Conservation (phyloP, 2,797 vertebrate genomes). For the Bothrops alternatus region DNA sequence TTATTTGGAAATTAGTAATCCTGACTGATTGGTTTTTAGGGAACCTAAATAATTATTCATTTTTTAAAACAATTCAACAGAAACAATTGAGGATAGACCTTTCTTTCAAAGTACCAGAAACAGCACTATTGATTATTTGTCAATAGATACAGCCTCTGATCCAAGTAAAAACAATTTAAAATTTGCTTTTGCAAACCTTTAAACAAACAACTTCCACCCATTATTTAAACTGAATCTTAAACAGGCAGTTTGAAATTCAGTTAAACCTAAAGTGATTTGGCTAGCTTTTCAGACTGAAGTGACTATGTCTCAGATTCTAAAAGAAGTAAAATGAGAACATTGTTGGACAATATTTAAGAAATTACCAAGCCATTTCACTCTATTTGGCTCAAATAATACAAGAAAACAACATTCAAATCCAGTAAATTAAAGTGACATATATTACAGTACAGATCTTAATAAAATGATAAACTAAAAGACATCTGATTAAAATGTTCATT, state of each 20-base stretch:
- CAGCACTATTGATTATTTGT: background rate
- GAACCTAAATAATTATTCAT: background rate
- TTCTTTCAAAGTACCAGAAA: background rate
- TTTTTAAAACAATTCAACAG: background rate
- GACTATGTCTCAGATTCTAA: background rate
- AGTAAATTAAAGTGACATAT: background rate
- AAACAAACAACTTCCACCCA: background rate
- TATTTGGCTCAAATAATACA: conserved; percentile 19
- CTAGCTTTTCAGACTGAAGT: background rate
- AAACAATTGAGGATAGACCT: background rate
- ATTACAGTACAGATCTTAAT: conserved; percentile 19
- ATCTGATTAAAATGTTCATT: background rate
- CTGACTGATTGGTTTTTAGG: conserved; percentile 8
- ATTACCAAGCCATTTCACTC: background rate
- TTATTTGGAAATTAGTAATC: background rate
- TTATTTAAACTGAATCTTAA: background rate
- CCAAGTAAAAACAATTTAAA: background rate
- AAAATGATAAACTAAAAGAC: background rate
- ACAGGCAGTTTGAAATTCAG: background rate
- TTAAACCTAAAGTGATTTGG: background rate
- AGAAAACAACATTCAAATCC: conserved; percentile 14
- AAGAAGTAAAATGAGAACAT: background rate
- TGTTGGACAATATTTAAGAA: background rate
- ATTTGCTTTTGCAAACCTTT: background rate
- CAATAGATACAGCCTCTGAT: background rate